Evolutionary conservation across 2,888 invertebrate species (phyloP).

Genomic region (Lochmaea capreae): DNA sequence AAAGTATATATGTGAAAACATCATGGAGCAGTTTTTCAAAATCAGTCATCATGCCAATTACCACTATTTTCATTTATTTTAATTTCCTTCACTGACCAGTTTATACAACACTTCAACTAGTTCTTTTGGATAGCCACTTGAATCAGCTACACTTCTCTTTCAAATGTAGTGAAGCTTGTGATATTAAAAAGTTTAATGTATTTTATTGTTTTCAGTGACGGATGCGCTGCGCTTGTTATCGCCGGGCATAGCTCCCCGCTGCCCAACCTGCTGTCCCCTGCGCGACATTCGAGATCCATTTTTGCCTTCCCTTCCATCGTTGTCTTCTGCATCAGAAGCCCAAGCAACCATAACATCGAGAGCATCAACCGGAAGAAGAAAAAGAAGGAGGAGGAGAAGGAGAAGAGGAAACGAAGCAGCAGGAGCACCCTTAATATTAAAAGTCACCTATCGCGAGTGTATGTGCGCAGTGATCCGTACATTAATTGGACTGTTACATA

Average conservation of each 20-base stretch:
- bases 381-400: conserved; percentile 15
- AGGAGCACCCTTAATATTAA: conserved; percentile 5
- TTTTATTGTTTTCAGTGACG: conserved; percentile 67
- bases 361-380: conserved; percentile 37
- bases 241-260: conserved; percentile 59
- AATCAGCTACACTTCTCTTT: too few relatives aligned
- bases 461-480: conserved; percentile 66
- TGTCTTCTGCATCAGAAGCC: conserved; percentile 46
- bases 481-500: conserved; percentile 64
- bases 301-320: conserved; percentile 44
- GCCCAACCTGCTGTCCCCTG: conserved; percentile 47
- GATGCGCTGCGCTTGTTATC: conserved; percentile 71
- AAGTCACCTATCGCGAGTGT: conserved; percentile 54
- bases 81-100: too few relatives aligned
- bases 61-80: too few relatives aligned
- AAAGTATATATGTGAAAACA: too few relatives aligned
- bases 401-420: conserved; percentile 12
- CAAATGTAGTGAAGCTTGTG: not conserved
- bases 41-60: too few relatives aligned
- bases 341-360: conserved; percentile 33
- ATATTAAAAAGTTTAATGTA: not conserved
- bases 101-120: too few relatives aligned
- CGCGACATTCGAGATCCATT: conserved; percentile 49
- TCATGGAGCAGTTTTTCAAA: too few relatives aligned
- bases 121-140: too few relatives aligned